Conservation (phyloP, 2,888 invertebrate genomes). For the Homarus gammarus region DNA sequence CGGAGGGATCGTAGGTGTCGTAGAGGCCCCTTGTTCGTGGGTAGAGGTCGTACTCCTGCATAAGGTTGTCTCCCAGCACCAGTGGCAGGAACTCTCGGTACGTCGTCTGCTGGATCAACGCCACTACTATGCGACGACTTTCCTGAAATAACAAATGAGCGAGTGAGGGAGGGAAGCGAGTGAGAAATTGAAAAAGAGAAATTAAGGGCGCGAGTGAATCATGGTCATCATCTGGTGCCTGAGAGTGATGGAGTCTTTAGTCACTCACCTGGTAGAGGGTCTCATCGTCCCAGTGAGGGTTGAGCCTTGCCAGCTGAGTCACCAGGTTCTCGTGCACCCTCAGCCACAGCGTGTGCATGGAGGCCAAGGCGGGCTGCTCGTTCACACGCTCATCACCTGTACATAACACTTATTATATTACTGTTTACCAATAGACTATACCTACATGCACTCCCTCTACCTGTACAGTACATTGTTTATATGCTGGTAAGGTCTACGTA, state of each 20-base stretch:
- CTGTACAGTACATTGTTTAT: too few relatives aligned
- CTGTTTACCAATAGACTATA: too few relatives aligned
- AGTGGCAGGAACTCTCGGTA: constrained; percentile 79
- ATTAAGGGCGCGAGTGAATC: not conserved
- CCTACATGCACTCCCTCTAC: too few relatives aligned
- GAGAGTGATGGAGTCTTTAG: not conserved
- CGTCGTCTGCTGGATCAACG: constrained; percentile 78
- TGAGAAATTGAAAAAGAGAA: not conserved
- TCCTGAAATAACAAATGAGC: constrained; percentile 66
- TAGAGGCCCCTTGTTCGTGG: constrained; percentile 82
- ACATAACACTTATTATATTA: too few relatives aligned
- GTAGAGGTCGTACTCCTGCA: constrained; percentile 78
- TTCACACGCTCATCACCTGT: constrained; percentile 80
- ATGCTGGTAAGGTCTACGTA: too few relatives aligned
- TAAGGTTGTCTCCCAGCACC: constrained; percentile 79
- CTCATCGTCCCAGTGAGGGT: constrained; percentile 88
- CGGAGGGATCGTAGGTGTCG: constrained; percentile 87
- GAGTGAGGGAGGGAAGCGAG: not conserved
- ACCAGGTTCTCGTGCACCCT: constrained; percentile 91
- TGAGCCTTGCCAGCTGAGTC: constrained; percentile 82
- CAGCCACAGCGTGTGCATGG: constrained; percentile 85
- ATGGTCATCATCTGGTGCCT: not conserved
- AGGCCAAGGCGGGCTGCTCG: constrained; percentile 77
- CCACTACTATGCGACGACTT: constrained; percentile 78
- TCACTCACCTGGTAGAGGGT: constrained; percentile 84